A percentile compares a stretch with the other conserved stretches of the same genome.
Conservation (phyloP, 1,140 invertebrate genomes). For the Euborellia annulipes region DNA sequence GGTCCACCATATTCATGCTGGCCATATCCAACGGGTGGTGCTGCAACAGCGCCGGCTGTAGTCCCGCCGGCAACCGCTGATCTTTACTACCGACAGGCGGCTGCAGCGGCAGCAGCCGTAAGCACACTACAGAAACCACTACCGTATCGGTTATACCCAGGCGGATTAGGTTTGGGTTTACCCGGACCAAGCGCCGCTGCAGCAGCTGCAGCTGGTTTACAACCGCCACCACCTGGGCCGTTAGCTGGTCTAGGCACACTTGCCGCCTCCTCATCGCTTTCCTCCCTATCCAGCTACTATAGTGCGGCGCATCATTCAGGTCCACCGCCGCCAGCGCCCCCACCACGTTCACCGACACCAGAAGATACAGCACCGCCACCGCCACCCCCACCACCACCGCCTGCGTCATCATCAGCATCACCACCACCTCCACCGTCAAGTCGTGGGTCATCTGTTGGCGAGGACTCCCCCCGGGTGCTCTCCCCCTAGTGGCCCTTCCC, state of each 20-base stretch:
- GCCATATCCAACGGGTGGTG: slow-evolving; percentile 36
- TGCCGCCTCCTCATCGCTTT: slow-evolving; percentile 37
- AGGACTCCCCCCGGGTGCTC: slow-evolving; percentile 6
- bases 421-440: slow-evolving; percentile 12
- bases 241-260: slow-evolving; percentile 39
- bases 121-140: slow-evolving; percentile 75
- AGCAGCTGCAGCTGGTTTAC: background rate
- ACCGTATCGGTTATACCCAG: slow-evolving; percentile 59
- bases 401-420: too few relatives aligned
- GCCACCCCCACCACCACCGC: slow-evolving; percentile 20
- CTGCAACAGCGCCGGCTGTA: slow-evolving; percentile 30
- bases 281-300: slow-evolving; percentile 42
- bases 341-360: slow-evolving; percentile 22
- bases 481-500: too few relatives aligned
- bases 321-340: slow-evolving; percentile 23
- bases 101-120: slow-evolving; percentile 40
- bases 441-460: slow-evolving; percentile 13
- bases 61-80: slow-evolving; percentile 46
- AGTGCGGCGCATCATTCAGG: slow-evolving; percentile 27
- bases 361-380: slow-evolving; percentile 20
- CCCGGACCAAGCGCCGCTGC: slow-evolving; percentile 27
- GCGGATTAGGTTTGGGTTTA: slow-evolving; percentile 36
- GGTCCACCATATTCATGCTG: slow-evolving; percentile 34
- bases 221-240: slow-evolving; percentile 33
- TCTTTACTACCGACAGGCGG: slow-evolving; percentile 62